Base-by-base conservation (phyloP, 2,113 vertebrate genomes). In the Lophura nycthemera region DNA sequence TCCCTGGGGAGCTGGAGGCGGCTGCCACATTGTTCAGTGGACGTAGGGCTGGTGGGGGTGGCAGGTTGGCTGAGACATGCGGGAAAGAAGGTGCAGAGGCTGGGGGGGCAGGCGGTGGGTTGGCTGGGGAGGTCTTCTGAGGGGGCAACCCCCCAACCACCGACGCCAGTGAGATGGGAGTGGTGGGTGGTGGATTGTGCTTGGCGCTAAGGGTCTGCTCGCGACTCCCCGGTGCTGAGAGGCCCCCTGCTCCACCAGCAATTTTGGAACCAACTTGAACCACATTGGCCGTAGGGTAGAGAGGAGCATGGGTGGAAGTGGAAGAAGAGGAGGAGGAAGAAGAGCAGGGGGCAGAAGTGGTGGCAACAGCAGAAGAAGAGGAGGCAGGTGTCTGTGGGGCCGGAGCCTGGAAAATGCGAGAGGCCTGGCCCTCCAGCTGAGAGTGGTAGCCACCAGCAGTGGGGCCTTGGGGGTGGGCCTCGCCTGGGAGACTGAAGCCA, bases 21-120 rank as follows among this genome's bases (percentile, higher is more conserved):
- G 96, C 97, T 4, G 89, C 94, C 20, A 88, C 84, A 20, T 96
- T 97, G 96, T 99, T 98, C 57, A 99, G 97, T 6, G 99, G 99
- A 90, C 99, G 98, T 83, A 99, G 95, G 63, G 99, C 99, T 6
- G 99, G 99, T 2, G 99, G 99, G 24, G 99, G 99, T 50, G 99
- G 99, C 88, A 99, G 97, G 63, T 98, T 98, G 76, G 97, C 96
- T 2, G 98, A 97, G 78, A 98, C 97, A 0, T 98, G 98, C 16
- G 98, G 97, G 29, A 98, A 98, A 34, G 94, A 80, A 32, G 96
- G 92, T 24, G 97, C 91, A 0, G 96, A 86, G 64, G 97, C 69
- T 0, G 96, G 96, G 7, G 97, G 94, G 0, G 89, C 95, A 4
- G 97, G 88, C 0, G 97, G 71, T 25, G 98, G 97, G 82, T 96